Evolutionary conservation across 2,113 vertebrate genomes (phyloP), one percentile per base, ranked within the genome.

Genomic region (Aleadryas rufinucha): DNA sequence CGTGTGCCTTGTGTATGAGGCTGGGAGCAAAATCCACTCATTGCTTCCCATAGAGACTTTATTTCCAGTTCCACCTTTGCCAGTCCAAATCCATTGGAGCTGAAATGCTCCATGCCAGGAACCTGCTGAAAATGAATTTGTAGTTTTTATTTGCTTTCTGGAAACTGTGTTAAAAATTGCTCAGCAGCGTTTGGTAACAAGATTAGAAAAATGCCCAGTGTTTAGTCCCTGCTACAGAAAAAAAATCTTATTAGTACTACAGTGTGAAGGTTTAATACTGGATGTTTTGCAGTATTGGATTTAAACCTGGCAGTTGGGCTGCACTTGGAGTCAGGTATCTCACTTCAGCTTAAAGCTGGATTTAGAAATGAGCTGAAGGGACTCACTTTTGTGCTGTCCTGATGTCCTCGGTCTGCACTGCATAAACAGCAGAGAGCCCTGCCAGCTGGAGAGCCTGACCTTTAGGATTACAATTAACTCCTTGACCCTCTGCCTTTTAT

Each of bases 151-250:
- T 95, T 83, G 61, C 63, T 89, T 65, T 74, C 68, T 70, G 71
- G 45, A 89, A 84, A 37, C 45, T 3, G 0, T 11, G 0, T 80
- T 66, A 68, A 91, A 78, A 91, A 39, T 78, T 84, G 44, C 81
- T 94, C 87, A 56, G 84, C 42, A 81, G 94, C 63, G 94, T 91
- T 91, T 3, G 2, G 49, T 85, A 91, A 94, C 54, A n/a, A 57
- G 85, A 76, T 94, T 61, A 88, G 63, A 83, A 57, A 65, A 85
- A 82, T 53, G 70, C 27, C 53, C 85, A 54, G 37, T 84, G 77
- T 79, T 90, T 84, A 82, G 85, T 30, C 65, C 27, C 16, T 76
- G 44, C 63, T 82, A 75, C 65, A 54, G 65, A 42, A 87, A 79
- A 76, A 70, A 42, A 41, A 9, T 47, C n/a, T 75, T 42, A 8